Percentiles rank a stretch among this genome's conserved stretches.
These are phyloP conservation scores for Porites lutea DNA, from an alignment of 64 coral and sea anemone genomes.

Conservation along the genomic window DNA sequence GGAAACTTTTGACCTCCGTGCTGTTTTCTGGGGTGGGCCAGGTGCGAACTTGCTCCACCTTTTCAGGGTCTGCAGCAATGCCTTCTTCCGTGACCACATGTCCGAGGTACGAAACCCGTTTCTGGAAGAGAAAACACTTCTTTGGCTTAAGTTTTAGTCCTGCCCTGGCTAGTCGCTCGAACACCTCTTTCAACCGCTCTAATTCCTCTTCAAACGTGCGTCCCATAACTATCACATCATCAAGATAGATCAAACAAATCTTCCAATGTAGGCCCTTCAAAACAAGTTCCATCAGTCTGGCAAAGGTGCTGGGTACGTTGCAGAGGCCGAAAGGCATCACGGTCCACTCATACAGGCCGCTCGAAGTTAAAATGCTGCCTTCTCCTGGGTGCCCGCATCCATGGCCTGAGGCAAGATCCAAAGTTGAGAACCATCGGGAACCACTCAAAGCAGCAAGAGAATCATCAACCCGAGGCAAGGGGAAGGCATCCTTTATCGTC, in stretches of 20 bases:
- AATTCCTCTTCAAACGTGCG: slow-evolving; percentile 26
- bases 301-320: slow-evolving; percentile 27
- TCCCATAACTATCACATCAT: slow-evolving; percentile 49
- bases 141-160: slow-evolving; percentile 56
- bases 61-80: slow-evolving; percentile 6
- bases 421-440: slow-evolving; percentile 1
- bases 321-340: too few species aligned
- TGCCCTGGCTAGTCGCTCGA: slow-evolving; percentile 9
- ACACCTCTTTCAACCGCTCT: slow-evolving; percentile 5
- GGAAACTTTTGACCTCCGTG: slow-evolving; percentile 7
- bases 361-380: slow-evolving; percentile 29
- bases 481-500: background rate
- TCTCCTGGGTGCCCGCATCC: background rate
- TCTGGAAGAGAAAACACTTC: slow-evolving; percentile 51
- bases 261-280: slow-evolving; percentile 36
- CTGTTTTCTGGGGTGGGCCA: background rate
- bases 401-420: slow-evolving; percentile 8
- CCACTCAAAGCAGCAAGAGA: background rate
- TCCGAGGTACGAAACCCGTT: slow-evolving; percentile 13
- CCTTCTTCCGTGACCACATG: slow-evolving; percentile 18
- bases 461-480: background rate
- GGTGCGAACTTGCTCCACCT: slow-evolving; percentile 6
- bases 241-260: slow-evolving; percentile 29
- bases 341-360: slow-evolving; percentile 50
- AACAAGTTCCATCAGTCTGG: slow-evolving; percentile 64